Evolutionary conservation across 2,113 vertebrate species (phyloP), one percentile per base, ranked within the genome.

Genomic region (Pelecanoides urinatrix): DNA sequence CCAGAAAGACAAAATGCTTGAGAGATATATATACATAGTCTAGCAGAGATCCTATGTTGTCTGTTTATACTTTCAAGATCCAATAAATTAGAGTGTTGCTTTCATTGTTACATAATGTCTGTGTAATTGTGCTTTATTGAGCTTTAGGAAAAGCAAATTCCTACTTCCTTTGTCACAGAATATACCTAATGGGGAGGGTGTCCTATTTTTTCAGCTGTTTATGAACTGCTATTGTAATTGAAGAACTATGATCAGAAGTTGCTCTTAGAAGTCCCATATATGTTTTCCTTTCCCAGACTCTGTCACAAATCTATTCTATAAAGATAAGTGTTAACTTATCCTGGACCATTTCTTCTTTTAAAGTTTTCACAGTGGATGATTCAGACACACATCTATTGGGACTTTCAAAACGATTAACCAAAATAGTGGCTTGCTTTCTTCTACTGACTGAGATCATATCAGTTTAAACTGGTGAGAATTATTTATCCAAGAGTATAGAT

Each of bases 171-270:
- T 59, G 52, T 38, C 38, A 58, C 16, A 70, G 55, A 74, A 17
- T 40, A 38, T 13, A 58, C 32, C 47, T 45, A 71, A 38, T 6
- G 34, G 38, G 30, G 29, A 63, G 20, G 1, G 5, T 62, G 42
- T 59, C 25, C 56, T 67, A 30, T 86, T 92, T 91, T 74, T 89
- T 70, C 72, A 91, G 49, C 61, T 96, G n/a, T 63, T 93, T 63
- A 79, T 1, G 3, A 55, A 34, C 44, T 88, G 23, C 80, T 77
- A 3, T 40, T 83, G 34, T 65, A 63, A 81, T 15, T 76, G 56
- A 90, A 87, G 50, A 77, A 67, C 15, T 53, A 8, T 36, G 34
- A 74, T 59, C n/a, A 76, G 36, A 87, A 92, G 56, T 58, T 66
- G 9, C 52, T 71, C 68, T 91, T 47, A 67, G 27, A 56, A 81